Evolutionary conservation across 2,888 invertebrate genomes (phyloP), one percentile per base, ranked within the genome.

Genomic region (Tryphoninae sp.): DNA sequence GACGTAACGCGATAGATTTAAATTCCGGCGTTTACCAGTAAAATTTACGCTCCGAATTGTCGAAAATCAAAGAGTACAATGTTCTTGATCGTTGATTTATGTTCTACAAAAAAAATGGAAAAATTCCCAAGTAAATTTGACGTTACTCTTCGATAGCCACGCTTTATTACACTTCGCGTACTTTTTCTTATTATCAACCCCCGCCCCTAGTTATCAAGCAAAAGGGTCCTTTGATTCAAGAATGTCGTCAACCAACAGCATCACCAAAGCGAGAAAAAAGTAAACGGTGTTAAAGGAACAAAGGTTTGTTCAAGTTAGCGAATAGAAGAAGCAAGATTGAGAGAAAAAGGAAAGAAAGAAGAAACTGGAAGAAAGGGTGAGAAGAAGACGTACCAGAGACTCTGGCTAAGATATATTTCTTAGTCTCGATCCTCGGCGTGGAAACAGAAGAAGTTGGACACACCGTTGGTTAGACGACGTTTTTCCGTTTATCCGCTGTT

Each of bases 371-470:
- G 8, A 61, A 16, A 61, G 26, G 23, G 55, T 59, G 58, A 23
- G 64, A 51, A 11, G 16, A 59, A 59, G 62, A 49, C 40, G 75
- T 42, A 23, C 22, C 16, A 2, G 42, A 58, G 45, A 64, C 51
- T 71, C 9, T 42, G 6, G 64, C 7, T 62, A 64, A 76, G 75
- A 79, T 79, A 72, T 79, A 79, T 79, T 76, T 82, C 76, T 79
- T 62, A 68, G 67, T 72, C 72, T 79, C 71, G 61, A 78, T 75
- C 67, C 53, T 67, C 67, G 62, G 19, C 9, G 23, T 33, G 53
- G 61, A 42, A 69, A 49, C 59, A n/a, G 23, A 82, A 67, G 62
- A 72, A 67, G 64, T 59, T 67, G 62, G 72, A 79, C 68, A 71
- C 65, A 23, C 49, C 67, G 49, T 19, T 53, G 55, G 67, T 13